phyloP scores from a whole-genome alignment of 2,113 vertebrate genomes.

The Nematolebias whitei region DNA sequence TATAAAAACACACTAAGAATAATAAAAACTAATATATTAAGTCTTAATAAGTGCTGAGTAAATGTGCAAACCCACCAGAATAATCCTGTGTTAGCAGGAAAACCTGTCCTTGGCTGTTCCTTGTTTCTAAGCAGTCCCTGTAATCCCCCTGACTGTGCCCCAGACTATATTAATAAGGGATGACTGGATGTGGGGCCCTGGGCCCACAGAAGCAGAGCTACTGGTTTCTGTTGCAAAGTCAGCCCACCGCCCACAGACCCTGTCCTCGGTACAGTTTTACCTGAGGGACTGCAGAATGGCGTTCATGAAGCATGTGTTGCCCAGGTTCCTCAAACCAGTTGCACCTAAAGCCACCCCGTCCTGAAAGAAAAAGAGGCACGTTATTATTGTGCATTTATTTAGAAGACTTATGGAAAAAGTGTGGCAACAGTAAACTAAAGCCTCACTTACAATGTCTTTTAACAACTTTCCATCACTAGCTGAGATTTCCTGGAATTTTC shows the following conservation, averaged over 20 bases:
- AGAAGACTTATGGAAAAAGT: not conserved
- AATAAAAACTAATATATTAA: not conserved
- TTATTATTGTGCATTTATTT: not conserved
- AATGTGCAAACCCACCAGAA: not conserved
- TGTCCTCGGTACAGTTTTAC: slow-evolving; percentile 70
- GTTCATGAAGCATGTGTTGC: slow-evolving; percentile 99
- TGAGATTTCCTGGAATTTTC: slow-evolving; percentile 89
- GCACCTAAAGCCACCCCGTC: slow-evolving; percentile 86
- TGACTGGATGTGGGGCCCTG: slow-evolving; percentile 55
- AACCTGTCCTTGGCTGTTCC: slow-evolving; percentile 34
- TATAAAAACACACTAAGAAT: not conserved
- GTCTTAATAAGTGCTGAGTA: not conserved
- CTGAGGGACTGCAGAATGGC: slow-evolving; percentile 98
- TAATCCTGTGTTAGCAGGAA: slow-evolving; percentile 14
- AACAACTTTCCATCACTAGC: slow-evolving; percentile 88
- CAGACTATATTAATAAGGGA: slow-evolving; percentile 69
- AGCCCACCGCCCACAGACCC: slow-evolving; percentile 31
- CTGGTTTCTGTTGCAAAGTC: slow-evolving; percentile 24
- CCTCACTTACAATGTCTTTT: slow-evolving; percentile 90
- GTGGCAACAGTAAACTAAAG: not conserved
- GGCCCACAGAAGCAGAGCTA: slow-evolving; percentile 36
- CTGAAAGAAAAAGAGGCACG: slow-evolving; percentile 71
- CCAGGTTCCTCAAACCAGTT: slow-evolving; percentile 93
- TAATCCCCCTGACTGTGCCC: slow-evolving; percentile 58
- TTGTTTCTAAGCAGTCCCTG: slow-evolving; percentile 52